Evolutionary conservation across 2,113 vertebrate genomes (phyloP).

Genomic region (Uropsilus gracilis): DNA sequence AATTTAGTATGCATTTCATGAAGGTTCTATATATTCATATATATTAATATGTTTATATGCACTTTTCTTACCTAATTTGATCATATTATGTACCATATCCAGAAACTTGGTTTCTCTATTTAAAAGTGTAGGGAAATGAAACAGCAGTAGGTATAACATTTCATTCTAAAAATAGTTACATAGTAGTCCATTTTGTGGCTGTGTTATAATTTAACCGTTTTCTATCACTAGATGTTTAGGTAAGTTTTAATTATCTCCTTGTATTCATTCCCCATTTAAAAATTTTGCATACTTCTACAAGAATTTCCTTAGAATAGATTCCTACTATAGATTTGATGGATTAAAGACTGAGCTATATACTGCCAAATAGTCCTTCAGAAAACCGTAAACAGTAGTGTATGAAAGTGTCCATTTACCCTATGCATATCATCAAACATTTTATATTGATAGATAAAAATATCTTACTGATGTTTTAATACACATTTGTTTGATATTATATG

Average conservation of each 20-base stretch:
- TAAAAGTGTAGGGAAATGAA: background rate
- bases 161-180: background rate
- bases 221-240: background rate
- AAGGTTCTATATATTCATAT: background rate
- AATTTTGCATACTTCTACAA: background rate
- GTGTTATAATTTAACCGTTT: background rate
- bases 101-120: constrained; percentile 20
- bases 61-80: background rate
- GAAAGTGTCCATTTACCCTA: background rate
- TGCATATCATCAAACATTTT: background rate
- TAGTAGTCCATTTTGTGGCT: background rate
- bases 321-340: background rate
- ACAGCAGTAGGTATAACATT: background rate
- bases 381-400: background rate
- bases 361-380: constrained; percentile 10
- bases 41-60: background rate
- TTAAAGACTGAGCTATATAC: background rate
- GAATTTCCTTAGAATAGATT: background rate
- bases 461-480: background rate
- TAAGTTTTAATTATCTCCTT: constrained; percentile 19
- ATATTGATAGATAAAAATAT: constrained; percentile 30
- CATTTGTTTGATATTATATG: background rate
- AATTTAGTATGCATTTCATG: background rate
- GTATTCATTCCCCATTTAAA: background rate
- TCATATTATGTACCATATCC: background rate